Conservation (phyloP, 2,113 vertebrate genomes). For the Phasianus colchicus region DNA sequence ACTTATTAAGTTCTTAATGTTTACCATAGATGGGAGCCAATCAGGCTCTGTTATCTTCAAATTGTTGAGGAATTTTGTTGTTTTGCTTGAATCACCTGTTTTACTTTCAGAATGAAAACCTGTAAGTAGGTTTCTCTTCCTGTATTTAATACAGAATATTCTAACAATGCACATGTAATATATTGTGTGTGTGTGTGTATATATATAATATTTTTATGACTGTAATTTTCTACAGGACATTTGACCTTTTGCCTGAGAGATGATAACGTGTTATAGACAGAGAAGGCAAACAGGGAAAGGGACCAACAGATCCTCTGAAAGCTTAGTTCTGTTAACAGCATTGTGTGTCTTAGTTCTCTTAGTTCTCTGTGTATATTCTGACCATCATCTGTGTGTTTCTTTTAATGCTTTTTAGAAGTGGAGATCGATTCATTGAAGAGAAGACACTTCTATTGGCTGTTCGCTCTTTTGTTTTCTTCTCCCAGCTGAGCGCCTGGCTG, state of each 20-base stretch:
- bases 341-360: background rate
- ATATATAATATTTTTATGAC: background rate
- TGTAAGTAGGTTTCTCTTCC: background rate
- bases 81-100: background rate
- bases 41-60: background rate
- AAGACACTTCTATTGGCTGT: constrained; percentile 95
- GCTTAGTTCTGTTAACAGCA: background rate
- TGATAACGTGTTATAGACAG: background rate
- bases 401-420: constrained; percentile 80
- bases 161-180: background rate
- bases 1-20: background rate
- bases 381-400: background rate
- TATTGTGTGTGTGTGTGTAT: too few species aligned
- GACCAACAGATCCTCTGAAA: background rate
- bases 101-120: background rate
- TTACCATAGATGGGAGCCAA: background rate
- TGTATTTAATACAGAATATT: background rate
- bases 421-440: constrained; percentile 95
- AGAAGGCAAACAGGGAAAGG: background rate
- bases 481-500: constrained; percentile 98
- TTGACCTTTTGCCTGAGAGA: background rate
- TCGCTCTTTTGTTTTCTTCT: constrained; percentile 98
- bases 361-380: background rate
- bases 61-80: background rate
- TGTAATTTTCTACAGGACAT: background rate